Percentiles rank a stretch among this genome's conserved stretches.
Evolutionary conservation across 2,113 vertebrate genomes (phyloP).

Genomic region (Scartelaos histophorus): DNA sequence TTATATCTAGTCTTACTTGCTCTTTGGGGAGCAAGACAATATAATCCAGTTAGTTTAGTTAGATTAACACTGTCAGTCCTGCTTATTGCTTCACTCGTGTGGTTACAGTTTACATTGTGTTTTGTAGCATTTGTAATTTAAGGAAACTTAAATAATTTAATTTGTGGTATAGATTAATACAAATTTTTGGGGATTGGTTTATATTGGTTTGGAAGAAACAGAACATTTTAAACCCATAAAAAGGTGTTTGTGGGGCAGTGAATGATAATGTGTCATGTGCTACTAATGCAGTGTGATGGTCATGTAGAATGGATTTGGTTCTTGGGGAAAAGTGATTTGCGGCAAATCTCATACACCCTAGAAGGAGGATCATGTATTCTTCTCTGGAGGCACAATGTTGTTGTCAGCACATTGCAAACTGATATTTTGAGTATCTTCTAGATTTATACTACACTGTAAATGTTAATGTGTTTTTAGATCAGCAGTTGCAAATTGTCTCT

Average conservation of each 20-base stretch:
- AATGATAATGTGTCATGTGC: conserved; percentile 9
- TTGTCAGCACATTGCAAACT: neutral
- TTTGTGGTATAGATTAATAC: neutral
- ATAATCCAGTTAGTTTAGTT: too few relatives aligned
- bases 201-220: conserved; percentile 22
- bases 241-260: neutral
- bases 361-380: neutral
- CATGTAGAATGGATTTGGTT: conserved; percentile 30
- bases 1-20: conserved; percentile 63
- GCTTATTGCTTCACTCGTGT: conserved; percentile 14
- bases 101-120: neutral
- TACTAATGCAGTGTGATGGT: conserved; percentile 12
- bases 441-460: neutral
- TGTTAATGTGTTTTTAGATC: too few relatives aligned
- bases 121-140: neutral
- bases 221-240: conserved; percentile 21
- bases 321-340: conserved; percentile 13
- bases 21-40: conserved; percentile 44
- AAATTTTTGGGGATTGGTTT: neutral
- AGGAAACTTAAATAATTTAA: neutral
- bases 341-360: neutral
- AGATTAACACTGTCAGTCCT: neutral
- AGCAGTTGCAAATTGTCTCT: too few relatives aligned
- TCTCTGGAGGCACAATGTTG: neutral
- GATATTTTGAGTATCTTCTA: neutral